Percentiles rank a stretch among this genome's conserved stretches.
phyloP scores from a whole-genome alignment of 1,140 invertebrate genomes.

The Phymastichus coffea region DNA sequence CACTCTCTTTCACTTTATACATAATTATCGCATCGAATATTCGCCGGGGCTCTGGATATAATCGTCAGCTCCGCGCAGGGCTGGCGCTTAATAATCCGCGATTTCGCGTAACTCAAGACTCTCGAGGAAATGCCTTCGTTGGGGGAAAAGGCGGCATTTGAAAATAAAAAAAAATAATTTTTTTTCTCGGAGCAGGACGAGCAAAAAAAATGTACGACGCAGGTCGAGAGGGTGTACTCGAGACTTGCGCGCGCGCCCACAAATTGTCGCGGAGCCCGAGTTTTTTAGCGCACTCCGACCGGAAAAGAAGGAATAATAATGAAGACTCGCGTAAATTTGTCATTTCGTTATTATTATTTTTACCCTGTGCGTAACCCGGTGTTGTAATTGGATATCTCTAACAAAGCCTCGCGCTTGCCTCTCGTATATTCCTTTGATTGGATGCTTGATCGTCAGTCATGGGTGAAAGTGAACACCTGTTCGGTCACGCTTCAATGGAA shows the following conservation, averaged over 20 bases:
- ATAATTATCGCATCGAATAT: constrained; percentile 14
- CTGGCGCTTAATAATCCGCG: constrained; percentile 2
- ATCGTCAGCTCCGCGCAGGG: background rate
- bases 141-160: background rate
- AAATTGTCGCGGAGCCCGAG: background rate
- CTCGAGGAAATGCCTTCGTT: too few relatives aligned
- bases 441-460: too few relatives aligned
- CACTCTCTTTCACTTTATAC: constrained; percentile 6
- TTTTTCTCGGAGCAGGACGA: too few relatives aligned
- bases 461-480: too few relatives aligned
- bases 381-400: constrained; percentile 20
- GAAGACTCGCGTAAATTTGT: constrained; percentile 8
- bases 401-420: too few relatives aligned
- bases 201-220: too few relatives aligned
- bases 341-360: constrained; percentile 9
- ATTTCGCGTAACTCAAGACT: background rate
- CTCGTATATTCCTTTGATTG: too few relatives aligned
- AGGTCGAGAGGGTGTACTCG: background rate
- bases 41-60: background rate
- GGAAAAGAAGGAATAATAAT: constrained; percentile 5
- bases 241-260: background rate
- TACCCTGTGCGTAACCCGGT: constrained; percentile 28
- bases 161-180: constrained; percentile 5
- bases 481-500: too few relatives aligned
- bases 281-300: background rate